Evolutionary conservation across 2,888 invertebrate genomes (phyloP).

Genomic region (Corythucha ciliata): DNA sequence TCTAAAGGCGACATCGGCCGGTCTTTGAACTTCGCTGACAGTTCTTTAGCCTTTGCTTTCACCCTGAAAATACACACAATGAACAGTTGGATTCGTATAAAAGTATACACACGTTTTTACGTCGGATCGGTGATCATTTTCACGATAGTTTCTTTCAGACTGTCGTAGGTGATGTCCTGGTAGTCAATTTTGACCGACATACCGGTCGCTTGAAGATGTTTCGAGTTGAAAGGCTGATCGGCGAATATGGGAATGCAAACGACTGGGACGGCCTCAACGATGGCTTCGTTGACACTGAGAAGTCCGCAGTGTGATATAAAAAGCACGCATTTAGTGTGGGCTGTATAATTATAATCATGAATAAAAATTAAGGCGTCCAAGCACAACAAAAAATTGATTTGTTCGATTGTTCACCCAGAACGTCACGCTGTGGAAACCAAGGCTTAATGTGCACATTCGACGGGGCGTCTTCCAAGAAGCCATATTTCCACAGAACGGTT

Average conservation of each 20-base stretch:
- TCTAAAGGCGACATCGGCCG: no score
- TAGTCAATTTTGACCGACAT: conserved; percentile 44
- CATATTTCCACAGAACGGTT: conserved; percentile 70
- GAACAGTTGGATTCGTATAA: no score
- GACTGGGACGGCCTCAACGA: conserved; percentile 55
- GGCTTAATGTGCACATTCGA: conserved; percentile 53
- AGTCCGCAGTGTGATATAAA: conserved; percentile 67
- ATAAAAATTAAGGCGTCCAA: no score
- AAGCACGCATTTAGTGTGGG: conserved; percentile 57
- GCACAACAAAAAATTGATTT: background rate
- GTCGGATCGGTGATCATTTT: no score
- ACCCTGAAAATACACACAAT: no score
- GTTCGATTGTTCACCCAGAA: conserved; percentile 54
- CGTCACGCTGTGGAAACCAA: conserved; percentile 69
- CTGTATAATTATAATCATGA: no score
- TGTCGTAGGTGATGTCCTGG: conserved; percentile 16
- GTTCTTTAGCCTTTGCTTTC: no score
- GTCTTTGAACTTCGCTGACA: no score
- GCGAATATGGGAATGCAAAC: conserved; percentile 58
- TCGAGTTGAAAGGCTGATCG: conserved; percentile 55
- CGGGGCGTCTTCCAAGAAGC: conserved; percentile 48
- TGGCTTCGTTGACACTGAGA: conserved; percentile 58
- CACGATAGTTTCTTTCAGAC: no score
- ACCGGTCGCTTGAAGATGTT: conserved; percentile 47
- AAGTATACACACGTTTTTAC: no score